phyloP scores from a whole-genome alignment of 2,888 invertebrate genomes.

The Philopedon plagiatum region DNA sequence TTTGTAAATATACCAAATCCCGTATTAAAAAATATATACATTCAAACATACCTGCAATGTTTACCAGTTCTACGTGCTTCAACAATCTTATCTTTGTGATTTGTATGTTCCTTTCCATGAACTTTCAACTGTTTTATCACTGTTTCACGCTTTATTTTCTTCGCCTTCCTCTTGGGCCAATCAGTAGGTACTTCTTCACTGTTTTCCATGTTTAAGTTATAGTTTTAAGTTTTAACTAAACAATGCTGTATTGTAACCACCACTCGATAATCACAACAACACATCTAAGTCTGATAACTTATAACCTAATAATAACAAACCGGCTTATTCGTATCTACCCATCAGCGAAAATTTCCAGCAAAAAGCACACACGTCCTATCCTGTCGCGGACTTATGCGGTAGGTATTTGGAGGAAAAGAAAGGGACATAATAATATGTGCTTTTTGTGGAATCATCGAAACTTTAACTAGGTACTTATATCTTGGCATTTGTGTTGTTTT shows the following conservation, averaged over 20 bases:
- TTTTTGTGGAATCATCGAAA: conserved; percentile 11
- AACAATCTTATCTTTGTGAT: no score
- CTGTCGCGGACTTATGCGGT: conserved; percentile 17
- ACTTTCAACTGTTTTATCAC: conserved; percentile 37
- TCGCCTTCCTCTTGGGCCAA: conserved; percentile 31
- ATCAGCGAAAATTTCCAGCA: conserved; percentile 27
- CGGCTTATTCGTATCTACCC: background rate
- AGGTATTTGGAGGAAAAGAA: conserved; percentile 7
- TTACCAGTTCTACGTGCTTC: no score
- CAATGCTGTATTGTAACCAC: background rate
- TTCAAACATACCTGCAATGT: no score
- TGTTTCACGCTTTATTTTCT: conserved; percentile 32
- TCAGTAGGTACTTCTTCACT: conserved; percentile 27
- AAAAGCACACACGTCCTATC: conserved; percentile 31
- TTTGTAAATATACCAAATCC: no score
- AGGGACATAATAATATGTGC: conserved; percentile 27
- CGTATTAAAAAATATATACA: no score
- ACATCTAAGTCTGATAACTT: background rate
- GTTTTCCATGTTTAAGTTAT: conserved; percentile 7
- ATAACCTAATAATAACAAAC: background rate
- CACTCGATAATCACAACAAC: background rate
- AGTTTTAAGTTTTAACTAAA: background rate
- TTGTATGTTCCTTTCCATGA: conserved; percentile 36
- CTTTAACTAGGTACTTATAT: conserved; percentile 24
- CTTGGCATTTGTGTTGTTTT: conserved; percentile 1